Evolutionary conservation across 1,140 invertebrate species (phyloP), one percentile per base, ranked within the genome.

Genomic region (Melitaea cinxia): DNA sequence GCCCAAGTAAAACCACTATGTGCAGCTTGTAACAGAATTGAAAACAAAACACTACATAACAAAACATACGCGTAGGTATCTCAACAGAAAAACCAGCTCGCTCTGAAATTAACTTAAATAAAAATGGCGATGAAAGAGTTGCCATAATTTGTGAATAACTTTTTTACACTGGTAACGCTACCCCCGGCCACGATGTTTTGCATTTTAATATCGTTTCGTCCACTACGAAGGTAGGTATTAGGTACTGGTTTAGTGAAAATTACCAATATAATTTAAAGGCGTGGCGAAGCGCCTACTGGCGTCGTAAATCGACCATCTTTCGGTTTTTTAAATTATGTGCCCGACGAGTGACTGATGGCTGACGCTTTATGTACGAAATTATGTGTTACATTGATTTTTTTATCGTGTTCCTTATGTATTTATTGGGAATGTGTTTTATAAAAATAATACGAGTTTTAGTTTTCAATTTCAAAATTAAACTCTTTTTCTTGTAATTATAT

Each of bases 181-280:
- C 42, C 15, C 7, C 23, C 12, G 33, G 54, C n/a, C 21, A n/a
- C n/a, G n/a, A n/a, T n/a, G 0, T 33, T 17, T 24, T 12, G n/a
- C 42, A 23, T 4, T 9, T 57, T 57, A 45, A 57, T 57, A 10
- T 57, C 55, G n/a, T n/a, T 57, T 57, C 55, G 33, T 45, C 55
- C 55, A 57, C 30, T 57, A 12, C 7, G 17, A 9, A 47, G n/a
- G 21, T 12, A 14, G 33, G 21, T 15, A 14, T 23, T 37, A 54
- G 12, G 26, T 54, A 24, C n/a, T 15, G 23, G 19, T 19, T 39
- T 39, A 4, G 35, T 9, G 19, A 42, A 45, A 45, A 45, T 45
- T 45, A 14, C 19, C 39, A 39, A 21, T 57, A 57, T 45, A 57
- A 57, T 57, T 12, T 37, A 21, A 14, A 42, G 56, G 56, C 56